phyloP scores from a whole-genome alignment of 2,113 vertebrate genomes.

The Lipotes vexillifer region DNA sequence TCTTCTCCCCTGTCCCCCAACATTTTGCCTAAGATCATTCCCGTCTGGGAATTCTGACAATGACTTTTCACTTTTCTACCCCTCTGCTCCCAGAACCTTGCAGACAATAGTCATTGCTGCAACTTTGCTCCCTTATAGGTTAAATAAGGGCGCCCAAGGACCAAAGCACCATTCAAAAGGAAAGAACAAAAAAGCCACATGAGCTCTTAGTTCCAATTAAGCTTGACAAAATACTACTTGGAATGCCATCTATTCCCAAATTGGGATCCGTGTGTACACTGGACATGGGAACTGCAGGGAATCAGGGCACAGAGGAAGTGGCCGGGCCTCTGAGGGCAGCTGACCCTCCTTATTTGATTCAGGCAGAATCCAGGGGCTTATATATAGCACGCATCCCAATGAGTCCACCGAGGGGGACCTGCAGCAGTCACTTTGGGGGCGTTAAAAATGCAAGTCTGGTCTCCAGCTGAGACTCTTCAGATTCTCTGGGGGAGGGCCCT shows the following conservation, averaged over 20 bases:
- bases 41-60: neutral
- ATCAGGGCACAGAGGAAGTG: neutral
- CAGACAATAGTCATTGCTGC: neutral
- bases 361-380: too few species aligned
- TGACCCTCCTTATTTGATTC: neutral
- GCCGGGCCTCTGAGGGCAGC: neutral
- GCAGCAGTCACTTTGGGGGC: too few species aligned
- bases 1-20: too few species aligned
- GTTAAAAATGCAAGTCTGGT: neutral
- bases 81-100: neutral
- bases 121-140: neutral
- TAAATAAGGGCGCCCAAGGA: neutral
- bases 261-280: neutral
- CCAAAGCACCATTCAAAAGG: neutral
- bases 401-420: neutral
- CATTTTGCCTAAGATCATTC: neutral
- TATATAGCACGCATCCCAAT: fast-evolving
- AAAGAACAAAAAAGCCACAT: neutral
- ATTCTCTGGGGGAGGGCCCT: neutral
- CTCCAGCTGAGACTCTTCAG: neutral
- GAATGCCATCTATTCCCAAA: neutral
- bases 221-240: neutral
- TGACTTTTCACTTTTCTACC: neutral
- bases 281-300: neutral
- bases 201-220: neutral